Conservation (phyloP, 2,888 invertebrate genomes). For the Baccha elongata region DNA sequence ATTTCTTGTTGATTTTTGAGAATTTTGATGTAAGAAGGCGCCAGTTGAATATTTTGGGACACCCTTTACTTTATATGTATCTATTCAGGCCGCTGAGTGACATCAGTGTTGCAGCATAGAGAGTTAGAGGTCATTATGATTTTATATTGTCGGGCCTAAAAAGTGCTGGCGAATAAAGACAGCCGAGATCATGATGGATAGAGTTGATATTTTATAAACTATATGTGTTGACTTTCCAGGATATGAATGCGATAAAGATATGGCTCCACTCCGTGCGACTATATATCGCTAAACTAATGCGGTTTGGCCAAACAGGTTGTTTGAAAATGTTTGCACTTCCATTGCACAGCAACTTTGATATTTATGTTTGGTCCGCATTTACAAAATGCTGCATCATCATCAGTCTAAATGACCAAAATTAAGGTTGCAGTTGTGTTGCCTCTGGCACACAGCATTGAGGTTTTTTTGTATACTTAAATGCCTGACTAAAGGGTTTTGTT, state of each 20-base stretch:
- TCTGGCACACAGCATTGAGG: neutral
- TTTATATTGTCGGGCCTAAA: slow-evolving; percentile 47
- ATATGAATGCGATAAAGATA: slow-evolving; percentile 38
- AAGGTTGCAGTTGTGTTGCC: slow-evolving; percentile 30
- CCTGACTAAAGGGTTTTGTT: no score
- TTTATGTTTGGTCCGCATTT: slow-evolving; percentile 4
- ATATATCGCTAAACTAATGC: slow-evolving; percentile 20
- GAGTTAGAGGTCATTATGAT: slow-evolving; percentile 68
- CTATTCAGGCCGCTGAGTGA: slow-evolving; percentile 31
- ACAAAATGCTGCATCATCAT: slow-evolving; percentile 48
- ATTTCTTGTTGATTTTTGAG: no score
- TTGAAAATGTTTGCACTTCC: slow-evolving; percentile 33
- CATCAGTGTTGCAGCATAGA: slow-evolving; percentile 26
- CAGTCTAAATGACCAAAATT: slow-evolving; percentile 48
- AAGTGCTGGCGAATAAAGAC: slow-evolving; percentile 34
- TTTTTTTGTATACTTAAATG: neutral
- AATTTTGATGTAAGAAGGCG: no score
- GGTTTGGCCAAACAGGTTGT: slow-evolving; percentile 32
- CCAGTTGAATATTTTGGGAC: no score
- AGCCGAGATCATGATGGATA: slow-evolving; percentile 41
- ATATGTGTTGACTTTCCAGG: slow-evolving; percentile 3
- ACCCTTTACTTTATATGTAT: no score
- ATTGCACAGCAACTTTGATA: neutral
- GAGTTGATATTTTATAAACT: slow-evolving; percentile 36
- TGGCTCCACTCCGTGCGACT: slow-evolving; percentile 12